phyloP scores from a whole-genome alignment of 1,140 invertebrate genomes.

The Brachionus angularis region DNA sequence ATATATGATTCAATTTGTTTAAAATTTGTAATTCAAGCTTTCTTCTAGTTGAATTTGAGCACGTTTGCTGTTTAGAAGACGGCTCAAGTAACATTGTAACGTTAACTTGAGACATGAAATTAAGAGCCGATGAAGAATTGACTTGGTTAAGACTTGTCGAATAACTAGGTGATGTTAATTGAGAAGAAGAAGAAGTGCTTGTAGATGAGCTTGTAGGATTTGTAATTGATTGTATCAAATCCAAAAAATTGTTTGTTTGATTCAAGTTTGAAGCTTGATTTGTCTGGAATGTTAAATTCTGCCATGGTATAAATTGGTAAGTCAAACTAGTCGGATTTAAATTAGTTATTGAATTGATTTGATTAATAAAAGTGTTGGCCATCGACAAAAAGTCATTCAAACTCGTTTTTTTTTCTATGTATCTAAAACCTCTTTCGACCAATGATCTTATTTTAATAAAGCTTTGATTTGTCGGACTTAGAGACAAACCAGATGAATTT shows the following conservation, averaged over 20 bases:
- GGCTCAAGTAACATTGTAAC: neutral
- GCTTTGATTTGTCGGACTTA: neutral
- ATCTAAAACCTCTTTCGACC: constrained; percentile 17
- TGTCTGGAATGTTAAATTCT: neutral
- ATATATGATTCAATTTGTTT: neutral
- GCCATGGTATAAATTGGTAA: neutral
- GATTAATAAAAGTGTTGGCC: neutral
- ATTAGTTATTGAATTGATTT: too few species aligned
- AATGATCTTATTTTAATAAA: constrained; percentile 10
- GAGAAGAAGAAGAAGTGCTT: too few species aligned
- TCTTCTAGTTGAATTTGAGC: neutral
- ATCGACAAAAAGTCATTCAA: neutral
- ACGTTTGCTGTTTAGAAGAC: neutral
- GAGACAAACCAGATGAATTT: too few species aligned
- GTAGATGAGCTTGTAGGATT: too few species aligned
- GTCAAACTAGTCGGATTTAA: too few species aligned
- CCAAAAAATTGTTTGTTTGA: too few species aligned
- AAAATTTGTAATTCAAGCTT: neutral
- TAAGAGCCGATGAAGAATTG: neutral
- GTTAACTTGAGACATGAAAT: constrained; percentile 22
- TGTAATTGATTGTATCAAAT: too few species aligned
- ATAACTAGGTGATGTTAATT: neutral
- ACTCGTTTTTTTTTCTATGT: constrained; percentile 17
- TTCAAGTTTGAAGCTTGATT: too few species aligned
- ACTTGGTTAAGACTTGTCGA: neutral